Percentiles rank a stretch among this genome's conserved stretches.
These are phyloP conservation scores for Dasypolia templi DNA, from an alignment of 2,888 invertebrate species.

Conservation along the genomic window DNA sequence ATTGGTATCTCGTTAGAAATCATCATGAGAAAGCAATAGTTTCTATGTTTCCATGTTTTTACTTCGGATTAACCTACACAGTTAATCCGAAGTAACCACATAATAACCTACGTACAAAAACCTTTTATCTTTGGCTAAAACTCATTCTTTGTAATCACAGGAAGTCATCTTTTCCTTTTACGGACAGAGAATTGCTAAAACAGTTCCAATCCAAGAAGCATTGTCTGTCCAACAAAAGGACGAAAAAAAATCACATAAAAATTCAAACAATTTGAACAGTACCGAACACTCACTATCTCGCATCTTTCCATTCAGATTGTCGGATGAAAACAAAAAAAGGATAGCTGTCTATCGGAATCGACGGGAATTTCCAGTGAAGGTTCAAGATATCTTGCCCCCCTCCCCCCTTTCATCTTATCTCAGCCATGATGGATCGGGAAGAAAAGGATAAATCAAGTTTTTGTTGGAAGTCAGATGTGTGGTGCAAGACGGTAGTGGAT, in stretches of 20 bases:
- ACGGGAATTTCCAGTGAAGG: conserved; percentile 66
- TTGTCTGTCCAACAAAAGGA: conserved; percentile 49
- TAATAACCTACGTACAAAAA: too few species aligned
- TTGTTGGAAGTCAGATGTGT: conserved; percentile 71
- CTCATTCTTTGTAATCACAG: conserved; percentile 33
- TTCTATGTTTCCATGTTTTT: not conserved
- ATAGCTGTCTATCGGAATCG: conserved; percentile 69
- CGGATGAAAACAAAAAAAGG: conserved; percentile 65
- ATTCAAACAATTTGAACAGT: conserved; percentile 61
- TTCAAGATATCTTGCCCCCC: conserved; percentile 69
- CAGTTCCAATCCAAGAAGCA: conserved; percentile 46
- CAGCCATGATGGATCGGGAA: conserved; percentile 82
- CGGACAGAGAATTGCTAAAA: conserved; percentile 30
- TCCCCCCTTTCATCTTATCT: conserved; percentile 75
- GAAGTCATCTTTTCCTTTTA: conserved; percentile 33
- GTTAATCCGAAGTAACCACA: too few species aligned
- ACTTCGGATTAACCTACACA: not conserved
- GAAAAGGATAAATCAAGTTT: conserved; percentile 84
- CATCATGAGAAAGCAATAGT: not conserved
- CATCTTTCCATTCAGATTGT: conserved; percentile 69
- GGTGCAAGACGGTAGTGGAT: conserved; percentile 64
- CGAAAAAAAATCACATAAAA: conserved; percentile 59
- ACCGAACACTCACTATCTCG: conserved; percentile 63
- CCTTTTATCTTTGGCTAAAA: conserved; percentile 27
- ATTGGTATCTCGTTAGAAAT: not conserved